Base-by-base conservation (phyloP, 2,113 vertebrate genomes). In the Oophaga pumilio region DNA sequence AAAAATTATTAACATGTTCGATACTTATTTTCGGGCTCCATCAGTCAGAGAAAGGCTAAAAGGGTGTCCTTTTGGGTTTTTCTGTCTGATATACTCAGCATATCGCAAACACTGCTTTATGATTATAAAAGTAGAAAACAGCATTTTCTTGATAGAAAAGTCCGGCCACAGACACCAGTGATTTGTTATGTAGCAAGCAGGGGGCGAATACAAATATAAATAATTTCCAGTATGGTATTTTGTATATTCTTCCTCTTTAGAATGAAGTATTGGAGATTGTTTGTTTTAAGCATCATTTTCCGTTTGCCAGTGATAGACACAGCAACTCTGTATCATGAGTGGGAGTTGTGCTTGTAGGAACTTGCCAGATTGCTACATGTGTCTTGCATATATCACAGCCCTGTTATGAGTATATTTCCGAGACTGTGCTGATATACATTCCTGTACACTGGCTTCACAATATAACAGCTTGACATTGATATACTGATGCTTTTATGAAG, bases 201-300 rank as follows among this genome's bases (percentile, higher is more conserved):
- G 10, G 18, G 10, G 33, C 22, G 43, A 74, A 20, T 26, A 26
- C 11, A 24, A 12, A 24, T 49, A 1, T 24, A 56, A 13, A 78
- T 28, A 79, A 15, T 52, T 12, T 2, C 1, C 12, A 56, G n/a
- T 43, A 24, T 77, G n/a, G n/a, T 53, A 53, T 53, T 52, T 24
- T 77, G 18, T n/a, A 24, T 52, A 76, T n/a, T 10, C 13, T 59
- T 60, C 18, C 22, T 24, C 24, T 80, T 80, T 60, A 60, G 60
- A 8, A 59, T 57, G 53, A 79, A 28, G 28, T 6, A 59, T 80
- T 79, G 24, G 76, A 79, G n/a, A 26, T 57, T 59, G 24, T 53
- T 53, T 26, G 18, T 77, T 80, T 28, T 80, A 80, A 80, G 11
- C 56, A 59, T 80, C 14, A 59, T 80, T 80, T 60, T 33, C n/a